Evolutionary conservation across 2,797 vertebrate species (phyloP), one percentile per base, ranked within the genome.

Genomic region (Notolabrus celidotus): DNA sequence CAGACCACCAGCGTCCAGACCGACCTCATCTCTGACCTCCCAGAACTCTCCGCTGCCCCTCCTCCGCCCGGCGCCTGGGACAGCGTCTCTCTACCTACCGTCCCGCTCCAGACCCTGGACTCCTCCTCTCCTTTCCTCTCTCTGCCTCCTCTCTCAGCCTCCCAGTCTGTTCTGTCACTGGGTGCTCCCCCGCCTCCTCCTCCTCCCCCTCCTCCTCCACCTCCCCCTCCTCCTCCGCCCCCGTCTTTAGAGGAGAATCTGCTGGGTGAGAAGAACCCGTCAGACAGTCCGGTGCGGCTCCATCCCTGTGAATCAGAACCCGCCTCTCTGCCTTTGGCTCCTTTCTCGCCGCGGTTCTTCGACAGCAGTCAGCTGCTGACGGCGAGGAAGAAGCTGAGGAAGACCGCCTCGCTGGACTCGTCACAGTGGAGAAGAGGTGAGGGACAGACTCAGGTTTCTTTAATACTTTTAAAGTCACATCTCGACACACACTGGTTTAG

Each of bases 311-410:
- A 94, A 64, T 92, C 93, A 1, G 93, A 93, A 60, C 84, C 92
- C 7, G 69, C 91, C 0, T 89, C 94, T 17, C 86, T 94, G 11
- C 92, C 94, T 0, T 90, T 95, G 56, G 91, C 93, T 3, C 87
- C 93, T 0, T 96, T 97, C 6, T 93, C 95, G 9, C 94, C 95
- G 1, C 95, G 96, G 11, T 96, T 97, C 78, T 98, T 99, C 1
- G 97, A 99, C 82, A 99, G 97, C 92, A 98, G 94, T 80, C 97
- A 99, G 89, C 92, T 99, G 84, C 90, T 96, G 82, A 98, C 94
- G 41, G 98, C 98, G 52, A 95, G 97, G 87, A 98, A 95, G 88
- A 97, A 97, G 88, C 95, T 99, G 84, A 96, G 93, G 89, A 99
- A 99, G 91, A 99, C 96, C 0, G 86, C 95, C 1, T 95, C 95